Percentiles rank a stretch among this genome's conserved stretches.
These are phyloP conservation scores for Scatophagus argus DNA, from an alignment of 2,113 vertebrate species.

Conservation along the genomic window DNA sequence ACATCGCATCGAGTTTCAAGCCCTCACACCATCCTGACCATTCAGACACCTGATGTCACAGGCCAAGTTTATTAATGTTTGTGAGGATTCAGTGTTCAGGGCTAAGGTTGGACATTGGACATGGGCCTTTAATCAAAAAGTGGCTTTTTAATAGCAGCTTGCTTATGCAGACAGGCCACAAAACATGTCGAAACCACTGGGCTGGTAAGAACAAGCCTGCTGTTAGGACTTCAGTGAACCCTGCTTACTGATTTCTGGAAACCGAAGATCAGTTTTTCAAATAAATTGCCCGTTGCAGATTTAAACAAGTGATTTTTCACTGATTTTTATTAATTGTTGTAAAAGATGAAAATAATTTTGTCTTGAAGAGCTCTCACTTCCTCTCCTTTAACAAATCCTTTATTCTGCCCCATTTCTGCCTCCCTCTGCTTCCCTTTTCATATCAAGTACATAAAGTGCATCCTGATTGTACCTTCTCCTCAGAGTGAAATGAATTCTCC, in stretches of 20 bases:
- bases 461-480: constrained; percentile 17
- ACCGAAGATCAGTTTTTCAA: background rate
- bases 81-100: background rate
- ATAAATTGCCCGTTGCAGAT: background rate
- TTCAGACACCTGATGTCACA: background rate
- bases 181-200: background rate
- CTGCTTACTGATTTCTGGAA: background rate
- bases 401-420: background rate
- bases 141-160: background rate
- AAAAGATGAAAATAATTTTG: background rate
- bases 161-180: background rate
- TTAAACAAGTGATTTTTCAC: background rate
- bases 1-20: background rate
- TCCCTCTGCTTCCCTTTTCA: constrained; percentile 5
- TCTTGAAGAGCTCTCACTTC: background rate
- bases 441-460: background rate
- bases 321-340: background rate
- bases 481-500: constrained; percentile 16
- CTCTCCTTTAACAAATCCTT: background rate
- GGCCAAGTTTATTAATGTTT: background rate
- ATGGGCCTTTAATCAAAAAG: background rate
- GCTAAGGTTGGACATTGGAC: background rate
- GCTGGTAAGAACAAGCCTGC: background rate
- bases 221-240: background rate
- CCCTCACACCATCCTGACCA: background rate